phyloP scores from a whole-genome alignment of 2,113 vertebrate genomes.

The Lutjanus erythropterus region DNA sequence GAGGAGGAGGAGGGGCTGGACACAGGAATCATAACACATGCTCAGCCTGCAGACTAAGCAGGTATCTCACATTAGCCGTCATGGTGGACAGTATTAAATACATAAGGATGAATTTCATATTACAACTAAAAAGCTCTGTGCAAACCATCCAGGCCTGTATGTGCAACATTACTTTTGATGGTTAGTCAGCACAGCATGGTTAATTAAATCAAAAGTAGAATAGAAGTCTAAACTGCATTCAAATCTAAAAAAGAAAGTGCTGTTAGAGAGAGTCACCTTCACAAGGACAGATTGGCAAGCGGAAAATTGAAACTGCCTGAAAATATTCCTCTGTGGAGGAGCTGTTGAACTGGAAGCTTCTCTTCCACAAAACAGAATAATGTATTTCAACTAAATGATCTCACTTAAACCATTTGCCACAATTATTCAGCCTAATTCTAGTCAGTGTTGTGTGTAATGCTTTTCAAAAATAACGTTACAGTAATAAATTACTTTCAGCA shows the following conservation, averaged over 20 bases:
- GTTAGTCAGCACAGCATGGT: neutral
- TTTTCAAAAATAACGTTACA: too few relatives aligned
- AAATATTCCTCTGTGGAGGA: neutral
- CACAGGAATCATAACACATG: constrained; percentile 12
- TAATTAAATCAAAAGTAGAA: neutral
- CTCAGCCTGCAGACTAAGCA: constrained; percentile 34
- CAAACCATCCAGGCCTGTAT: neutral
- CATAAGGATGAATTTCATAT: neutral
- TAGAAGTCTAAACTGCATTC: neutral
- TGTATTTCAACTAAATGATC: neutral
- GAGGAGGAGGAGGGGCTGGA: constrained; percentile 9
- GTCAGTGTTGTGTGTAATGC: too few relatives aligned
- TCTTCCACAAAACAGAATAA: neutral
- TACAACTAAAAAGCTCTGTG: constrained; percentile 2
- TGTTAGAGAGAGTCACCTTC: constrained; percentile 6
- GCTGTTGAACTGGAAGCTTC: neutral
- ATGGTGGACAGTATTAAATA: constrained; percentile 3
- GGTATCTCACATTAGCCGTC: constrained; percentile 29
- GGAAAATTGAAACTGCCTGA: neutral
- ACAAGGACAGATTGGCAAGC: constrained; percentile 3
- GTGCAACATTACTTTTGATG: neutral
- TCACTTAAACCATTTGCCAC: neutral
- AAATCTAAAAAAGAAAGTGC: constrained; percentile 18
- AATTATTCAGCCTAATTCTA: neutral
- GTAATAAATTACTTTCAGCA: too few relatives aligned